Percentiles rank a stretch among this genome's conserved stretches.
These are phyloP conservation scores for Mola mola DNA, from an alignment of 2,113 vertebrate species.

Conservation along the genomic window DNA sequence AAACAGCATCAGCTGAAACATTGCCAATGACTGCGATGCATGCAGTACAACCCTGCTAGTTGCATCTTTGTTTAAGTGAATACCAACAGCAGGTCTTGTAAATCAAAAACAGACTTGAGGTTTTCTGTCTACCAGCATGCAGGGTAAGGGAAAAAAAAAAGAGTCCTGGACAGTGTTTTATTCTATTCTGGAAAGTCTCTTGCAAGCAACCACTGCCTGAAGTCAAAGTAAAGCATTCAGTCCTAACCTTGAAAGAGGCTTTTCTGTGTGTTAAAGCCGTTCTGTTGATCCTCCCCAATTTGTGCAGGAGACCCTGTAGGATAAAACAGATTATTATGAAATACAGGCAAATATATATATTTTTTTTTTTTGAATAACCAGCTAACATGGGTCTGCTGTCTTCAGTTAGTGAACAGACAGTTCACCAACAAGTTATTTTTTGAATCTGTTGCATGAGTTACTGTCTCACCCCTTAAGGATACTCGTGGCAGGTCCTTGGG, in stretches of 20 bases:
- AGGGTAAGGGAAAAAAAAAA: conserved; percentile 30
- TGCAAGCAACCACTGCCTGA: conserved; percentile 25
- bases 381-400: too few species aligned
- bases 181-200: conserved; percentile 41
- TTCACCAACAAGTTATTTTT: too few species aligned
- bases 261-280: conserved; percentile 77
- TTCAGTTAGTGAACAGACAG: too few species aligned
- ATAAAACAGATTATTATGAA: background rate
- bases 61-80: conserved; percentile 16
- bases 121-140: conserved; percentile 59
- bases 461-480: too few species aligned
- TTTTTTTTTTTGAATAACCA: too few species aligned
- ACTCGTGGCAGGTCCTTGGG: too few species aligned
- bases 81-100: conserved; percentile 20
- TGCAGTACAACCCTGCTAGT: conserved; percentile 40
- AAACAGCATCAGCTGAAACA: conserved; percentile 37
- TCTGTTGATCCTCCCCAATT: conserved; percentile 72
- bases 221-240: conserved; percentile 43
- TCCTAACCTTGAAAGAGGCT: conserved; percentile 80
- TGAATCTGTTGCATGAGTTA: too few species aligned
- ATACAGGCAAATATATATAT: background rate
- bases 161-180: conserved; percentile 1
- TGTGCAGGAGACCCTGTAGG: conserved; percentile 72
- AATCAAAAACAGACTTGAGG: conserved; percentile 22
- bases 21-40: conserved; percentile 35